Evolutionary conservation across 2,888 invertebrate genomes (phyloP).

Genomic region (Rutpela maculata): DNA sequence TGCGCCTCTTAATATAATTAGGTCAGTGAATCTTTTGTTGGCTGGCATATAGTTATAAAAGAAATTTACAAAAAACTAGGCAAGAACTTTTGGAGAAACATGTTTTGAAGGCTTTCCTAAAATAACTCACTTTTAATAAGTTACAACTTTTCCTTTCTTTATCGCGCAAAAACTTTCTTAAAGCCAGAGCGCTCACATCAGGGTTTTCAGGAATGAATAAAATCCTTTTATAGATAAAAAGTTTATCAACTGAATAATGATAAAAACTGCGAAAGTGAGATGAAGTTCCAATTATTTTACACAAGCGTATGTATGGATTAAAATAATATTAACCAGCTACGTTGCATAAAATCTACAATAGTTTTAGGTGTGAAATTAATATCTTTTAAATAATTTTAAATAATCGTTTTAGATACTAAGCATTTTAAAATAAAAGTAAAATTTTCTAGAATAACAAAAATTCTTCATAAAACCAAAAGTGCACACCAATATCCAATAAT

Average conservation of each 20-base stretch:
- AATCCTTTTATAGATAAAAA: slow-evolving; percentile 1
- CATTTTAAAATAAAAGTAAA: no score
- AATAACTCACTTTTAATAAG: slow-evolving; percentile 2
- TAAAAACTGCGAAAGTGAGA: not conserved
- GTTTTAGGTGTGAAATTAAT: no score
- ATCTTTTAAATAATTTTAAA: no score
- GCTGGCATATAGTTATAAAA: not conserved
- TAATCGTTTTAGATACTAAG: no score
- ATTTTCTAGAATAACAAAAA: no score
- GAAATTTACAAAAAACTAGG: not conserved
- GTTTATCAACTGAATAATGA: slow-evolving; percentile 4
- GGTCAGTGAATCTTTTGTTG: not conserved
- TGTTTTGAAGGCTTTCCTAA: not conserved
- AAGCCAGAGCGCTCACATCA: not conserved
- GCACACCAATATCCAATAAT: no score
- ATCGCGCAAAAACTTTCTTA: not conserved
- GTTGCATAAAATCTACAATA: not conserved
- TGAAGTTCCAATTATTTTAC: not conserved
- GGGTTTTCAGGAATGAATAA: slow-evolving; percentile 1
- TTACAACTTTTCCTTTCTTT: not conserved
- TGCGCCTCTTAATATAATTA: not conserved
- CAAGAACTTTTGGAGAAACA: not conserved
- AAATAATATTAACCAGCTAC: not conserved
- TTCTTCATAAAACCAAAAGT: no score
- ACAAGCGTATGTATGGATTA: not conserved